Percentiles rank a stretch among this genome's conserved stretches.
Conservation (phyloP, 2,888 invertebrate species). For the Unio pictorum region DNA sequence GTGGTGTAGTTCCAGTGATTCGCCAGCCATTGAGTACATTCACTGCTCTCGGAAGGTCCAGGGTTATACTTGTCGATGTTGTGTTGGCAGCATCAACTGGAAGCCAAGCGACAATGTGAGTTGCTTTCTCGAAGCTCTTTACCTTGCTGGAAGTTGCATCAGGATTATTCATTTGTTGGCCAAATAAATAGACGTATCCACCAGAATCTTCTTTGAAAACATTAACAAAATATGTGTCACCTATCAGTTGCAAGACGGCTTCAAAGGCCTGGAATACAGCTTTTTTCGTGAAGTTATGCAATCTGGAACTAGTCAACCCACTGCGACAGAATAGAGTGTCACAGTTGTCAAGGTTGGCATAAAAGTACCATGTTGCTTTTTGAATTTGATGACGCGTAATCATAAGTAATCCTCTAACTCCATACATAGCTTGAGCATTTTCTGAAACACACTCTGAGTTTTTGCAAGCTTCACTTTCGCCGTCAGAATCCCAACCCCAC, state of each 20-base stretch:
- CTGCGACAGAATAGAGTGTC: conserved; percentile 48
- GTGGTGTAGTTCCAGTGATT: no score
- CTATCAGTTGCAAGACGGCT: conserved; percentile 31
- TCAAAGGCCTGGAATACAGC: conserved; percentile 42
- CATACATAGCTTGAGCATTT: conserved; percentile 46
- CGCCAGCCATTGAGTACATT: no score
- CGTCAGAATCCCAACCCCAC: conserved; percentile 56
- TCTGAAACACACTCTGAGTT: conserved; percentile 50
- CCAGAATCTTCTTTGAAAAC: conserved; percentile 34
- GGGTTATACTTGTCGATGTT: neutral
- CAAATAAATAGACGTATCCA: conserved; percentile 44
- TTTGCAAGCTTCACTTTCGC: conserved; percentile 37
- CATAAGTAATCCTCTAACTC: conserved; percentile 43
- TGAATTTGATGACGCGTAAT: conserved; percentile 36
- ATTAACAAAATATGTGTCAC: conserved; percentile 34
- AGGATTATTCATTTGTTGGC: conserved; percentile 2
- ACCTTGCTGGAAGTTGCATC: neutral
- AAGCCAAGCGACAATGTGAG: conserved; percentile 50
- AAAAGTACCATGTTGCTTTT: conserved; percentile 51
- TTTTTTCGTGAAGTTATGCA: conserved; percentile 41
- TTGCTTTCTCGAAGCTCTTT: conserved; percentile 8
- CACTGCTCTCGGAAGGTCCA: conserved; percentile 4
- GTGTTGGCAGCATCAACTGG: conserved; percentile 28
- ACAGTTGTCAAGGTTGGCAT: conserved; percentile 36
- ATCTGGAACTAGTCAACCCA: conserved; percentile 39